These are phyloP conservation scores for Gymnobelideus leadbeateri DNA, from an alignment of 2,113 vertebrate species.

Conservation along the genomic window DNA sequence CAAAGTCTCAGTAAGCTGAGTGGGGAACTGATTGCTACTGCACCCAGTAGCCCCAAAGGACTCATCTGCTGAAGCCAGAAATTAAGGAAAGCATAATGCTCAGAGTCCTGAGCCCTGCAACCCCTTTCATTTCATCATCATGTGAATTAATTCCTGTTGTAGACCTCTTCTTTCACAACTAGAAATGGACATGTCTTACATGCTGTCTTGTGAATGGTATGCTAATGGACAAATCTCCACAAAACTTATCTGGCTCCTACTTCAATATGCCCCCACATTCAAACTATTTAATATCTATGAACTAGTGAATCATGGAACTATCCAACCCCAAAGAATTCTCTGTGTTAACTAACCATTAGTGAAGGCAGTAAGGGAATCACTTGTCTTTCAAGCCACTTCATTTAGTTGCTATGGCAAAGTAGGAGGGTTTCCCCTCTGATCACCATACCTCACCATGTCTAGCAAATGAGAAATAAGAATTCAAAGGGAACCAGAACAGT, in stretches of 20 bases:
- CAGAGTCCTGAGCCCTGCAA: too few relatives aligned
- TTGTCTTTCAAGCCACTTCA: not conserved
- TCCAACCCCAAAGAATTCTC: not conserved
- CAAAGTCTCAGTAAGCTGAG: not conserved
- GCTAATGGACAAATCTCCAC: not conserved
- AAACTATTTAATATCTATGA: not conserved
- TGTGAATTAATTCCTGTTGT: not conserved
- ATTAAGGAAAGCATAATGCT: not conserved
- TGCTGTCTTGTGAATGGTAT: not conserved
- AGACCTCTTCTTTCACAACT: not conserved
- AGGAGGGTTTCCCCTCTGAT: not conserved
- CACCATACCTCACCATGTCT: not conserved
- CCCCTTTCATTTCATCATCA: not conserved
- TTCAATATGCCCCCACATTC: not conserved
- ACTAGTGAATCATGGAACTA: not conserved
- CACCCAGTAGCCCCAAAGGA: not conserved
- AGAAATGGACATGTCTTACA: not conserved
- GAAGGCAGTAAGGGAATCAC: not conserved
- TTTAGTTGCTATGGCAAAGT: not conserved
- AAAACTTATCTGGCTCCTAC: not conserved
- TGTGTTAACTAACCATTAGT: not conserved
- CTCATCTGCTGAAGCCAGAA: not conserved
- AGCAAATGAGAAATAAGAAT: not conserved
- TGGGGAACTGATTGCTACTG: not conserved
- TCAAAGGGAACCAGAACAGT: not conserved